Base-by-base conservation (phyloP, 1,140 invertebrate genomes). In the Popillia japonica region DNA sequence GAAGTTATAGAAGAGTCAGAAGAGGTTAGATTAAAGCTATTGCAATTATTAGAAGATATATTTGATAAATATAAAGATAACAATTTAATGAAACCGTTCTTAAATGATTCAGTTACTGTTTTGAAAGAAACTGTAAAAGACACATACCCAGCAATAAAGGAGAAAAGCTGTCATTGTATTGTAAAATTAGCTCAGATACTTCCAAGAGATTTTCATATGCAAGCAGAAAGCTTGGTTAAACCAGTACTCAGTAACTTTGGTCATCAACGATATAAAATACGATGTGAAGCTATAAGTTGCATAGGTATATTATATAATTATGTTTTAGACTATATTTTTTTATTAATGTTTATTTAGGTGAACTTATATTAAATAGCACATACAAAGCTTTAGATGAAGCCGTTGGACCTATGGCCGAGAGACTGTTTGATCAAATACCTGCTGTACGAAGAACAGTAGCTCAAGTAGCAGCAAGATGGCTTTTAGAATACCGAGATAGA, bases 1-100 rank as follows among this genome's bases (percentile, higher is more conserved):
- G 95, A 96, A 83, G 90, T 94, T 8, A 87, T 94, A 3, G 96
- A 97, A 87, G 87, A 91, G 40, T 96, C 95, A 9, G 96, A 98
- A 88, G 96, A 98, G 91, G 89, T 97, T 42, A 89, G 96, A 41
- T 84, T 96, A 6, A 86, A 91, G 64, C 89, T 94, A 68, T 83
- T 96, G 0, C 83, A 88, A 68, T 88, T 97, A 73, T 84, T 96
- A 11, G 86, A 88, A 76, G 83, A 87, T 40, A 90, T 97, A 80
- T 87, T 96, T 75, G 82, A 88, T 6, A 92, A 91, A 82, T 94
- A 93, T 83, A 87, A 88, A 78, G 88, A 89, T 23, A 83, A 76
- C 0, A 75, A 75, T 55, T 86, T 90, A 42, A 84, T 95, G 40
- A 86, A 87, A 44, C 87, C 91, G 0, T 95, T 94, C 85, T 90